Percentiles rank a stretch among this genome's conserved stretches.
These are phyloP conservation scores for Liposcelis brunnea DNA, from an alignment of 2,888 invertebrate genomes.

Conservation along the genomic window DNA sequence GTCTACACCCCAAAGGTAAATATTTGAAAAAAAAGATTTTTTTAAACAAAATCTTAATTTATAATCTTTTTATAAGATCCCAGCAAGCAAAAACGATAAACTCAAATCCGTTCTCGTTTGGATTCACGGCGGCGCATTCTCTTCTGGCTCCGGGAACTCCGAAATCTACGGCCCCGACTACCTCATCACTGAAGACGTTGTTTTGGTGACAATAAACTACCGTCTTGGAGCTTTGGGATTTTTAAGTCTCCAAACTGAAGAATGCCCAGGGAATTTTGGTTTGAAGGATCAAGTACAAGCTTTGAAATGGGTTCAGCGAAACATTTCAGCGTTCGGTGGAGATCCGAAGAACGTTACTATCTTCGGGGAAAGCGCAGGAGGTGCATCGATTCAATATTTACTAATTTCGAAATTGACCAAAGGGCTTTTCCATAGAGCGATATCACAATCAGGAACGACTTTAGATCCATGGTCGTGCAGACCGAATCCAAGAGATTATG, in stretches of 20 bases:
- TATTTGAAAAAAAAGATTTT: too few relatives aligned
- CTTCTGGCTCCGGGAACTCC: conserved; percentile 12
- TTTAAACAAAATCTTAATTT: too few relatives aligned
- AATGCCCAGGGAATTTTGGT: conserved; percentile 24
- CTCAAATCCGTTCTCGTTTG: conserved; percentile 13
- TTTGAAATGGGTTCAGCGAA: conserved; percentile 12
- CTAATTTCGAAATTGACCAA: conserved; percentile 10
- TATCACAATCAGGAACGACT: conserved; percentile 6
- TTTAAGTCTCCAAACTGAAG: conserved; percentile 21
- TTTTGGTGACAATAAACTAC: conserved; percentile 15
- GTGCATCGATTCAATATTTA: conserved; percentile 9
- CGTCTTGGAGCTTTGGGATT: conserved; percentile 13
- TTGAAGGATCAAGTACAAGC: conserved; percentile 13
- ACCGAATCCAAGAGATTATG: neutral
- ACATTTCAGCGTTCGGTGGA: conserved; percentile 13
- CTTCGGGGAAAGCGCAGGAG: conserved; percentile 13
- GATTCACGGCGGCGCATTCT: conserved; percentile 15
- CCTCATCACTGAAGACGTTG: conserved; percentile 11
- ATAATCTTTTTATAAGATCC: too few relatives aligned
- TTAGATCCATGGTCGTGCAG: neutral
- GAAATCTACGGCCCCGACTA: conserved; percentile 14
- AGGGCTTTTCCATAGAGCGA: conserved; percentile 12
- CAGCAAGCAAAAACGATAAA: too few relatives aligned
- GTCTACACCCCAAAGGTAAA: conserved; percentile 34
- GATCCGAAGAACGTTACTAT: conserved; percentile 13